Conservation (phyloP, 2,797 vertebrate species). For the Karalla daura region DNA sequence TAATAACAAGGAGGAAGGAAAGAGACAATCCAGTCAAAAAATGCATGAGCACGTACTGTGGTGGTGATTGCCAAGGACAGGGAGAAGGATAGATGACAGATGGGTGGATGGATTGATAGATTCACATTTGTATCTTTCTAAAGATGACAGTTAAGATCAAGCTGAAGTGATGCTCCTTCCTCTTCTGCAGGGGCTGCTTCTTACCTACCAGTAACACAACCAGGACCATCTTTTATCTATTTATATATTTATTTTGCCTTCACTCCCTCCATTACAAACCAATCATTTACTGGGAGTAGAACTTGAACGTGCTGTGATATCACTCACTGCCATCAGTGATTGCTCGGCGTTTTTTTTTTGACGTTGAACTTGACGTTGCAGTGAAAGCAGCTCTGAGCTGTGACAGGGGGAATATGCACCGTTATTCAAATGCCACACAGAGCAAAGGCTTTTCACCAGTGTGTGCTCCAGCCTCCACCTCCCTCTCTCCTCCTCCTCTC, state of each 20-base stretch:
- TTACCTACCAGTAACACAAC: too few relatives aligned
- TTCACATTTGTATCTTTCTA: too few relatives aligned
- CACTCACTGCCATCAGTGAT: too few relatives aligned
- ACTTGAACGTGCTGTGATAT: too few relatives aligned
- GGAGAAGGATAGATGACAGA: slow-evolving; percentile 20
- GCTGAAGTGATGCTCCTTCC: too few relatives aligned
- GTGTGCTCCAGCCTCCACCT: slow-evolving; percentile 48
- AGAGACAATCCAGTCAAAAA: background rate
- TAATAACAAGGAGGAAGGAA: slow-evolving; percentile 20
- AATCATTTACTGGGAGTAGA: too few relatives aligned
- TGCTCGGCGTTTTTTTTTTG: background rate
- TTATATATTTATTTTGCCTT: too few relatives aligned
- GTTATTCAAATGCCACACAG: slow-evolving; percentile 62
- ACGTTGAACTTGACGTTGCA: background rate
- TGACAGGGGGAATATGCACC: slow-evolving; percentile 31
- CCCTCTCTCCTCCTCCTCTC: slow-evolving; percentile 57
- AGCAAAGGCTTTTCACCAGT: slow-evolving; percentile 53
- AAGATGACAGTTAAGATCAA: too few relatives aligned
- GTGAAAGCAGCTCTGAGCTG: background rate
- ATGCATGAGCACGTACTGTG: background rate
- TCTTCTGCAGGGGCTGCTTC: too few relatives aligned
- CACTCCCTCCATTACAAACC: too few relatives aligned
- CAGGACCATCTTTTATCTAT: too few relatives aligned
- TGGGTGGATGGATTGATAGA: slow-evolving; percentile 6
- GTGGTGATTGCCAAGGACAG: slow-evolving; percentile 1